Evolutionary conservation across 2,113 vertebrate species (phyloP).

Genomic region (Myotis davidii): DNA sequence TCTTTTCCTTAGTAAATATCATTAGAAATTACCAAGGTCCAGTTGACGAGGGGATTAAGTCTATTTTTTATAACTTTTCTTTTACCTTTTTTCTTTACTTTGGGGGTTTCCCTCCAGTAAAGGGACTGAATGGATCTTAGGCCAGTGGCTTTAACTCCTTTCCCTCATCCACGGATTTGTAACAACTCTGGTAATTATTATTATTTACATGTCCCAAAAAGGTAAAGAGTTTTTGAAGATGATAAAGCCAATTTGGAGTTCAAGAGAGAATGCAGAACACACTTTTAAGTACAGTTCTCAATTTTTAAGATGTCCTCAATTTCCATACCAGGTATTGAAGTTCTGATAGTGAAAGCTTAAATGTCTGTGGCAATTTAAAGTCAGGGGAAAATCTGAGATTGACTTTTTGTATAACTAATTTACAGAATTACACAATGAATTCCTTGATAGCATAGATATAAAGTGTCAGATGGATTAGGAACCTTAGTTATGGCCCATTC

Average conservation of each 20-base stretch:
- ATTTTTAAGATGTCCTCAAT: not conserved
- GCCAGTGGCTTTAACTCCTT: not conserved
- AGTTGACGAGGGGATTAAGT: not conserved
- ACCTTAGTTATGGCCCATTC: not conserved
- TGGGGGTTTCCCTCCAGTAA: not conserved
- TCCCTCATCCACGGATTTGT: not conserved
- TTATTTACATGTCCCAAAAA: not conserved
- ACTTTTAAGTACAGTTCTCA: not conserved
- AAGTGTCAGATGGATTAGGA: not conserved
- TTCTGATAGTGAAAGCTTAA: not conserved
- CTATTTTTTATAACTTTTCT: not conserved
- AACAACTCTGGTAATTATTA: not conserved
- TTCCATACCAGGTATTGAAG: not conserved
- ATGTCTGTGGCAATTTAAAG: not conserved
- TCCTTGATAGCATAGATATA: not conserved
- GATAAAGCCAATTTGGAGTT: not conserved
- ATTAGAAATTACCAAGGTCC: not conserved
- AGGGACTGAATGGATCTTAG: not conserved
- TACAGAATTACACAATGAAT: not conserved
- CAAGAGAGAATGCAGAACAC: not conserved
- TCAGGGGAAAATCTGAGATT: not conserved
- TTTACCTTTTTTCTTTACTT: not conserved
- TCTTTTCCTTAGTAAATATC: not conserved
- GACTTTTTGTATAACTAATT: not conserved
- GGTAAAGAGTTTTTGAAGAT: not conserved